Base-by-base conservation (phyloP, 2,113 vertebrate genomes). In the Potamarius usumacintae region DNA sequence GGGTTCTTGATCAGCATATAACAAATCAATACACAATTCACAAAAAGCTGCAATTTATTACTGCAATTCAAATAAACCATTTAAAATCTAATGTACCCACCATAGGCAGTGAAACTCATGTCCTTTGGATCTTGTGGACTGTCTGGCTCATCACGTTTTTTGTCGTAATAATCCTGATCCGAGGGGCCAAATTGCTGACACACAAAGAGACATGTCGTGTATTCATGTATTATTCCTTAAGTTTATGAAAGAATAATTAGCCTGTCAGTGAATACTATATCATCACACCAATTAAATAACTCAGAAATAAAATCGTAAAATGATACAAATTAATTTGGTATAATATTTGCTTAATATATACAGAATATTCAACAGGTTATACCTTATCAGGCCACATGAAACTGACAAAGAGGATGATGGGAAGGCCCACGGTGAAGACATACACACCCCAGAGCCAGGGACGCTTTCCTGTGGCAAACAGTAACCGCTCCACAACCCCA, bases 311-410 rank as follows among this genome's bases (percentile, higher is more conserved):
- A 82, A 34, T 42, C 11, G 17, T 14, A 48, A 48, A 83, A 65
- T 65, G 0, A 48, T n/a, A 27, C 53, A 50, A 42, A 42, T 72
- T 48, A 1, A 50, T 22, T 50, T 20, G 48, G 48, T 11, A 9
- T 50, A 22, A 50, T 20, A 18, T 50, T 76, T 76, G 42, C 25
- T 5, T 30, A 55, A 18, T 20, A 58, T 34, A 42, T 58, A 48
- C 25, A 25, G 48, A 62, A 25, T 48, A 48, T 62, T 20, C 10
- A 62, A 17, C 18, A 62, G 17, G 57, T 71, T 86, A 27, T 88
- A 96, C 96, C 95, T 93, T 93, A 89, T 96, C 92, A 63, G 96
- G 95, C 95, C 96, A 96, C 94, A 94, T 94, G 83, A 96, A 92
- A 91, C 95, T 96, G 30, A 96, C 83, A 88, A 96, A 95, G 79